Conservation (phyloP, 2,113 vertebrate species). For the Seriola aureovittata region DNA sequence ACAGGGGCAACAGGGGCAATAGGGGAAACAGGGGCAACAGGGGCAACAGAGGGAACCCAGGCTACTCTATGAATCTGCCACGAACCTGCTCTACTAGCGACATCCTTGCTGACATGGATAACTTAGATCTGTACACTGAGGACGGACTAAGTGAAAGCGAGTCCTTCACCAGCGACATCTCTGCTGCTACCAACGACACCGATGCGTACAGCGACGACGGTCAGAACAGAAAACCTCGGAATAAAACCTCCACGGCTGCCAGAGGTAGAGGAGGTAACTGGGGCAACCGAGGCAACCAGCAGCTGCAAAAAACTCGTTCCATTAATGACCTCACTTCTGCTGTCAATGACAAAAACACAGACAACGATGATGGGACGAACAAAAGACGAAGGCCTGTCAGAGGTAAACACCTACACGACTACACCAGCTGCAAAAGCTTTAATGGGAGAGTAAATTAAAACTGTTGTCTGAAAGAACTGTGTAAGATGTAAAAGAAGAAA, state of each 20-base stretch:
- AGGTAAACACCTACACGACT: conserved; percentile 46
- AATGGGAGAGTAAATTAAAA: background rate
- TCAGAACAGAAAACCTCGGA: background rate
- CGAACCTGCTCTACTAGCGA: background rate
- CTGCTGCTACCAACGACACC: accelerated
- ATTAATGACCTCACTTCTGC: background rate
- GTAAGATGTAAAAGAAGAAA: background rate
- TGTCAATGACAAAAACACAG: too few relatives aligned
- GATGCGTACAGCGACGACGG: background rate
- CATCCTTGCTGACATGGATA: accelerated
- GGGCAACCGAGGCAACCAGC: conserved; percentile 3
- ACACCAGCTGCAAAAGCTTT: background rate
- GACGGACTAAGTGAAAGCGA: background rate
- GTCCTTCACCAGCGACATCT: background rate
- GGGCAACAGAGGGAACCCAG: background rate
- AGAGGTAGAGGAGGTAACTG: conserved; percentile 6
- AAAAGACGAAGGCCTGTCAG: background rate
- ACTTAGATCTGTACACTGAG: accelerated
- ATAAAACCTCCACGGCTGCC: background rate
- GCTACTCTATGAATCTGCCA: accelerated
- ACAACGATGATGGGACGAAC: accelerated
- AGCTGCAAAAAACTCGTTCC: background rate
- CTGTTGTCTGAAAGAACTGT: background rate
- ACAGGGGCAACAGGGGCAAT: background rate
- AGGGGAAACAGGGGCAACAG: background rate